Evolutionary conservation across 2,113 vertebrate species (phyloP), one percentile per base, ranked within the genome.

Genomic region (Camelus bactrianus): DNA sequence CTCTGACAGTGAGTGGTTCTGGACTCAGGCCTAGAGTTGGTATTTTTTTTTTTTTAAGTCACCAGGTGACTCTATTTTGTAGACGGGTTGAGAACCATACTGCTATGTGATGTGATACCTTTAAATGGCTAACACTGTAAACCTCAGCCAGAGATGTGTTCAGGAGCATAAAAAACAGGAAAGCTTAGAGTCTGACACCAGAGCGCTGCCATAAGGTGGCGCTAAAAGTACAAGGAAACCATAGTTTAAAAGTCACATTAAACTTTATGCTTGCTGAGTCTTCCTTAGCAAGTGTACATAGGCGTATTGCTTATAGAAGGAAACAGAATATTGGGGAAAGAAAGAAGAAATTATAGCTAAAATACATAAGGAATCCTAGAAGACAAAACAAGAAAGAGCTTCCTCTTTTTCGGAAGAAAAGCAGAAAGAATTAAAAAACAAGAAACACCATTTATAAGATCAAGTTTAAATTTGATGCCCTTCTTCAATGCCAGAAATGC

Each of bases 1-100:
- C 42, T 92, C 72, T 67, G 28, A 35, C 38, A 79, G 62, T 93
- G 42, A 79, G 62, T 93, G 42, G 56, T 42, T 93, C 86, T 88
- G 32, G 69, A 93, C 46, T 48, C n/a, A 26, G 13, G 6, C 24
- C n/a, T 83, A 24, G 7, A 38, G 32, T 82, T 35, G 5, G 52
- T 6, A 26, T 60, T 77, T 88, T 42, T 77, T 87, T 87, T 56
- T 52, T 90, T 50, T 70, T 72, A 86, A 26, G 35, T 93, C 10
- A 65, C 48, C 26, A 77, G 28, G 12, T 94, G 16, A 62, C 14
- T 42, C 12, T 79, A 4, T 73, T 65, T 17, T 76, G 52, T 28
- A 77, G 13, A 54, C 8, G 30, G 14, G 6, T 32, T 95, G 35
- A 93, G n/a, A 85, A 83, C 56, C 54, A 35, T 52, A 52, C 48